Evolutionary conservation across 2,113 vertebrate species (phyloP), one percentile per base, ranked within the genome.

Genomic region (Patagioenas fasciata): DNA sequence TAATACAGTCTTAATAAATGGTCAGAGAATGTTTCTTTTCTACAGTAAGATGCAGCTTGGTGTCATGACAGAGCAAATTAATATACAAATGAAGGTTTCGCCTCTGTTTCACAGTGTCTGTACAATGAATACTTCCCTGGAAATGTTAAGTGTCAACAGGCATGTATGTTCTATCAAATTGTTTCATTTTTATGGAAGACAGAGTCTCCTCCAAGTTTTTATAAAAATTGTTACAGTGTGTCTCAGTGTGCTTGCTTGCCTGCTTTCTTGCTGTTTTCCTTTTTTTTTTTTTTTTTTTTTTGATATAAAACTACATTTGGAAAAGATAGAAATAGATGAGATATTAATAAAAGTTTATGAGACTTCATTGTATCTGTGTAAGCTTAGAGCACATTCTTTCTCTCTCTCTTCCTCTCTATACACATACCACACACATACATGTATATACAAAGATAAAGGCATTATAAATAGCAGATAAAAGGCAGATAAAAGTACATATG

Each of bases 321-420:
- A 58, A 96, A 92, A 88, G 42, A 42, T 66, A 50, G 9, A 95
- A 95, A 61, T 47, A 47, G 21, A 56, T 44, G 61, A 86, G 77
- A 64, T 81, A 78, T 86, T 90, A 96, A 96, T 95, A 85, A 95
- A 93, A 95, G 48, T 91, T 92, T 73, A 60, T 72, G 77, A 60
- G 15, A 32, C n/a, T 93, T 89, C 67, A 72, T 32, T 54, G 26
- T 88, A 92, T 66, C n/a, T 82, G 34, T 93, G 57, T 42, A 71
- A 95, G 32, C 29, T 80, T 75, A 66, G 8, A 80, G 5, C 38
- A 67, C 44, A 11, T 42, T 93, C 40, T 85, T 60, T 57, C 42
- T 89, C 10, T 71, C 32, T 62, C 32, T 75, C 16, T 88, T 57
- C 20, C 10, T 67, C 15, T 79, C 31, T 79, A 17, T 53, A 82